These are phyloP conservation scores for Drosophila phalerata DNA, from an alignment of 2,888 invertebrate genomes.

Conservation along the genomic window DNA sequence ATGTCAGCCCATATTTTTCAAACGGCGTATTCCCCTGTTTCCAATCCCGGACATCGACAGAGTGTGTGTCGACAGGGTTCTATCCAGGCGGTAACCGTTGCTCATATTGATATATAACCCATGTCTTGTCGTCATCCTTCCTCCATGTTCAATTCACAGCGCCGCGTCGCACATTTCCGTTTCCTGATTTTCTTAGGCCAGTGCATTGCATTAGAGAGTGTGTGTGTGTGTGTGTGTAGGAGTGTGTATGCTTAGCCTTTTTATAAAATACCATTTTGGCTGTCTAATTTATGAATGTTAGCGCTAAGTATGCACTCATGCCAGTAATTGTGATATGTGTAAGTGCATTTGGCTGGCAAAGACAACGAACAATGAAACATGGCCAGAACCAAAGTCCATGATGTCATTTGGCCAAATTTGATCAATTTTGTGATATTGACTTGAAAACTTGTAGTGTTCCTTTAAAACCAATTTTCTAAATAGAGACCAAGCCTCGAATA, in stretches of 20 bases:
- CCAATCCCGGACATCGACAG: slow-evolving; percentile 32
- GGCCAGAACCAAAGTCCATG: slow-evolving; percentile 48
- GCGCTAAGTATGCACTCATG: slow-evolving; percentile 64
- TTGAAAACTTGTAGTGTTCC: too few relatives aligned
- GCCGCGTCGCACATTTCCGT: slow-evolving; percentile 76
- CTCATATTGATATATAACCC: slow-evolving; percentile 65
- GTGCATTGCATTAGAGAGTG: slow-evolving; percentile 7
- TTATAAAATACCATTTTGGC: slow-evolving; percentile 68
- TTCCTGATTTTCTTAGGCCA: slow-evolving; percentile 74
- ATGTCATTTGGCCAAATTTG: slow-evolving; percentile 53
- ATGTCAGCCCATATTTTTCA: slow-evolving; percentile 65
- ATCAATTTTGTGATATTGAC: too few relatives aligned
- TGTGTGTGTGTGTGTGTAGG: slow-evolving; percentile 15
- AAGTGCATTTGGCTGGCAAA: slow-evolving; percentile 55
- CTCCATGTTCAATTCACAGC: slow-evolving; percentile 80
- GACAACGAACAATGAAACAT: slow-evolving; percentile 37
- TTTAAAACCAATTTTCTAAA: too few relatives aligned
- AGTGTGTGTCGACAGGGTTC: slow-evolving; percentile 32
- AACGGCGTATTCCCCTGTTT: slow-evolving; percentile 13
- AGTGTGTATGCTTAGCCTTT: slow-evolving; percentile 64
- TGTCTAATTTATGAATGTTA: slow-evolving; percentile 73
- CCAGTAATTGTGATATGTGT: slow-evolving; percentile 71
- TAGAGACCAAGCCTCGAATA: too few relatives aligned
- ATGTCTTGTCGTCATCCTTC: slow-evolving; percentile 60
- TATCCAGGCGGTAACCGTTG: slow-evolving; percentile 35